Evolutionary conservation across 2,113 vertebrate genomes (phyloP).

Genomic region (Nymphicus hollandicus): DNA sequence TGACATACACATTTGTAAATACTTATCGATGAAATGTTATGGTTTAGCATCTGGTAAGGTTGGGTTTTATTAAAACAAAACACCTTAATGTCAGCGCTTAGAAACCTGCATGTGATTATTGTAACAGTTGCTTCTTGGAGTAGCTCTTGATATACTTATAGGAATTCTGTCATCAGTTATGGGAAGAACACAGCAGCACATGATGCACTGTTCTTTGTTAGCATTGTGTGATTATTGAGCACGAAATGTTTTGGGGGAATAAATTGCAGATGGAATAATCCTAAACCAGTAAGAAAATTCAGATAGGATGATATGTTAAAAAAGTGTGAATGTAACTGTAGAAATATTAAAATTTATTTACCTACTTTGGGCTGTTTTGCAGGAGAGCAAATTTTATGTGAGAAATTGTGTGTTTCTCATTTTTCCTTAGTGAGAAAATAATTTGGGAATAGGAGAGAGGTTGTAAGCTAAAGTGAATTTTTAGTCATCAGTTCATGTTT

Average conservation of each 20-base stretch:
- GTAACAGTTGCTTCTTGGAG: not conserved
- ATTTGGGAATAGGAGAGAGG: not conserved
- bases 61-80: not conserved
- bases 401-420: not conserved
- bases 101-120: not conserved
- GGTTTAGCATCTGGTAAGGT: not conserved
- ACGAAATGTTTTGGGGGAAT: not conserved
- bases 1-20: not conserved
- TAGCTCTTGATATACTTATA: not conserved
- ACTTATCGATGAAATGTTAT: not conserved
- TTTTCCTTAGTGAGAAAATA: not conserved
- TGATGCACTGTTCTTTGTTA: not conserved
- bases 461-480: not conserved
- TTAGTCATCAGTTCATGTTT: not conserved
- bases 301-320: not conserved
- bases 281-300: not conserved
- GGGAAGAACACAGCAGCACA: rapidly evolving
- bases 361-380: not conserved
- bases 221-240: not conserved
- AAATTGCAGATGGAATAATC: not conserved
- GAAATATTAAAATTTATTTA: not conserved
- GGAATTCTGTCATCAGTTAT: not conserved
- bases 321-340: not conserved
- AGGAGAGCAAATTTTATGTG: not conserved
- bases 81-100: not conserved